Base-by-base conservation (phyloP, 2,797 vertebrate genomes). In the Setipinna tenuifilis region DNA sequence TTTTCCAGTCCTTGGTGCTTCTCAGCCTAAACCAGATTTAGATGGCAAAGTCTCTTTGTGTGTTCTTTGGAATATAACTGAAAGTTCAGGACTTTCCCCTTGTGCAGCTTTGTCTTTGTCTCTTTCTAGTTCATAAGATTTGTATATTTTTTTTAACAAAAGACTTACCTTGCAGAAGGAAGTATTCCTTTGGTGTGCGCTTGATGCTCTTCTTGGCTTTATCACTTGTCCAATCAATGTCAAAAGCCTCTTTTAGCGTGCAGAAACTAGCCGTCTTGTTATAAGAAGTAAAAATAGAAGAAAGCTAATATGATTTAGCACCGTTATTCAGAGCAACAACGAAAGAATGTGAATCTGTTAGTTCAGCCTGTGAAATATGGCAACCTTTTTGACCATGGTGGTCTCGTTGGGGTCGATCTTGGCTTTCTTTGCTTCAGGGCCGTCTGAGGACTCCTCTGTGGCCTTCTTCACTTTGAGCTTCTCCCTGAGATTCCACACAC, bases 341-440 rank as follows among this genome's bases (percentile, higher is more conserved):
- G 71, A 81, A 35, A 83, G 35, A 59, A 9, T 28, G 6, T 6
- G 61, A 59, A 44, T 48, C 19, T 14, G 11, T 11, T 10, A 83
- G 59, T 0, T 62, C 59, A 48, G 19, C 5, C 31, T 23, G 12
- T 54, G 19, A 83, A 23, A 50, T 5, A 59, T 62, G 12, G 75
- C 1, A 23, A 98, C 98, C 94, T 98, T 99, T 91, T 99, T 99
- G 87, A 98, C 95, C 96, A 99, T 95, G 86, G 93, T 95, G 62
- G 97, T 98, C 90, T 98, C 97, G 0, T 93, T 93, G 0, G 95
- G 92, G 62, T 98, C 97, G 0, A 98, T 86, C 92, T 96, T 97
- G 35, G 95, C 92, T 90, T 96, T 98, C 90, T 99, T 99, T 17
- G 96, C 91, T 23, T 97, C 96, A 0, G 97, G 97, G 0, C 96